A percentile compares a stretch with the other conserved stretches of the same genome.
Evolutionary conservation across 2,797 vertebrate genomes (phyloP).

Genomic region (Orestias chungarensis): DNA sequence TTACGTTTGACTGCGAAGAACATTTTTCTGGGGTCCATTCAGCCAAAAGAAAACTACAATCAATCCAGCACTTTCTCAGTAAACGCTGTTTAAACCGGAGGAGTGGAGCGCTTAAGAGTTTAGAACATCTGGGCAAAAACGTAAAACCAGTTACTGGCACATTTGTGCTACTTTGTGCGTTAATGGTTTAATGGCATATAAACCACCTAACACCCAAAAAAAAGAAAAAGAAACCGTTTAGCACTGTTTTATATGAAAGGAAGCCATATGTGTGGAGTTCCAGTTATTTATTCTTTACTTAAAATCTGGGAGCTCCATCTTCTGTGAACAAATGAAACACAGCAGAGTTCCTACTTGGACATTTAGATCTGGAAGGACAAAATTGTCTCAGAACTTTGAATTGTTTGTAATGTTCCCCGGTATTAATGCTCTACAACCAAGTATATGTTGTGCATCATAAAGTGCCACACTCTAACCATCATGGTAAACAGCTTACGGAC

Average conservation of each 20-base stretch:
- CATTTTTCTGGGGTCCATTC: not conserved
- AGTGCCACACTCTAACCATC: not conserved
- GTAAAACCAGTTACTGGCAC: not conserved
- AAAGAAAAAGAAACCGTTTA: not conserved
- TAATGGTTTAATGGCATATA: not conserved
- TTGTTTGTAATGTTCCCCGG: not conserved
- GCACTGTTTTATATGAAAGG: not conserved
- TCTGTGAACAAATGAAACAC: not conserved
- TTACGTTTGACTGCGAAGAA: not conserved
- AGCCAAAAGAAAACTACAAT: not conserved
- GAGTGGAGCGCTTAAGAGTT: not conserved
- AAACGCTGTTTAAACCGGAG: not conserved
- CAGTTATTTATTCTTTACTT: not conserved
- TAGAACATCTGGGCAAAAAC: not conserved
- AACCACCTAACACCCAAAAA: not conserved
- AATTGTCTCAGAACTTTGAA: not conserved
- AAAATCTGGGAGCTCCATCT: not conserved
- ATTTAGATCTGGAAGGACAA: not conserved
- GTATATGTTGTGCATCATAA: not conserved
- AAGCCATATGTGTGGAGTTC: not conserved
- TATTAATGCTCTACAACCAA: not conserved
- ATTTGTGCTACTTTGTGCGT: not conserved
- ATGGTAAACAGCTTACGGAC: not conserved
- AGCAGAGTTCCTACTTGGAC: not conserved
- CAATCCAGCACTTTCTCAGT: not conserved